These are phyloP conservation scores for Xanthia togata DNA, from an alignment of 2,888 invertebrate genomes.

Conservation along the genomic window DNA sequence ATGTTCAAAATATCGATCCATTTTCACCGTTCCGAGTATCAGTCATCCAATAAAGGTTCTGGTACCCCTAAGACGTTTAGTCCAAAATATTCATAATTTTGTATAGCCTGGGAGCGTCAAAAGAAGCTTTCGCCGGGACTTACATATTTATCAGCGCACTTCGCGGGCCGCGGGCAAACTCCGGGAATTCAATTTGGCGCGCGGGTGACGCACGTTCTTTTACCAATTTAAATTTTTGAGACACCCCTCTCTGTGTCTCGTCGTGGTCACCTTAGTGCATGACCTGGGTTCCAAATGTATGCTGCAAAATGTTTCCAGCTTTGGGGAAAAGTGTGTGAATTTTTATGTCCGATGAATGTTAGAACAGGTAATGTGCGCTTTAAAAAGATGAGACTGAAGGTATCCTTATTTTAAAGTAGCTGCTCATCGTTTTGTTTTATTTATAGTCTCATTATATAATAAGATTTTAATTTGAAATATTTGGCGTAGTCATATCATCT, in stretches of 20 bases:
- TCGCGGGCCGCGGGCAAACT: constrained; percentile 58
- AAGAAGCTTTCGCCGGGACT: constrained; percentile 67
- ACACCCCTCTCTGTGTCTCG: constrained; percentile 47
- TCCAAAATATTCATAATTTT: constrained; percentile 70
- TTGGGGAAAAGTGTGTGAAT: constrained; percentile 1
- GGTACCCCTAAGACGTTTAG: constrained; percentile 39
- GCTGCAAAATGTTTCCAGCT: constrained; percentile 35
- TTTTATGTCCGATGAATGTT: constrained; percentile 7
- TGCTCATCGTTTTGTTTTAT: not conserved
- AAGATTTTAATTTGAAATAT: not conserved
- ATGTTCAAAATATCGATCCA: not conserved
- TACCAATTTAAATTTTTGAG: constrained; percentile 73
- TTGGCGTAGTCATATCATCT: not conserved
- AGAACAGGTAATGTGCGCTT: not conserved
- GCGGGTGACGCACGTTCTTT: constrained; percentile 66
- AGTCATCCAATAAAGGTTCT: not conserved
- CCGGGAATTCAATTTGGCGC: constrained; percentile 74
- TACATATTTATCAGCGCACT: constrained; percentile 73
- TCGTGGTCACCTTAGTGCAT: constrained; percentile 56
- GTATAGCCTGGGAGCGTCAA: constrained; percentile 60
- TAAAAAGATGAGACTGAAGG: not conserved
- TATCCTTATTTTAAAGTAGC: not conserved
- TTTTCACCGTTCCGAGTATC: not conserved
- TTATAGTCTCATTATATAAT: too few species aligned
- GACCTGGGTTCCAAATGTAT: constrained; percentile 49